These are phyloP conservation scores for Apodemus sylvaticus DNA, from an alignment of 2,113 vertebrate genomes.

Conservation along the genomic window DNA sequence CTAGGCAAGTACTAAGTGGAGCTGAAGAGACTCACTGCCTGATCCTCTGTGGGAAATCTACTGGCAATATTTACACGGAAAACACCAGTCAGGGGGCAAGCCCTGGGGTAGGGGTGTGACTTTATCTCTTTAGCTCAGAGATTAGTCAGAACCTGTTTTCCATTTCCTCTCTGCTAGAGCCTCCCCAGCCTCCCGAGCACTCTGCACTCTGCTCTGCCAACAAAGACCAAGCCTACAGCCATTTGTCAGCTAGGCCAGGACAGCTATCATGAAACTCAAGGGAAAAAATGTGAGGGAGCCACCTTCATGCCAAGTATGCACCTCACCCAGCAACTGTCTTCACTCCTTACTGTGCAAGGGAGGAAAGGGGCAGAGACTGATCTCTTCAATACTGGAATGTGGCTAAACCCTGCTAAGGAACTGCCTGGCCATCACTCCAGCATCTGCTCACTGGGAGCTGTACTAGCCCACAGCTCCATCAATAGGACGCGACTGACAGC, in stretches of 20 bases:
- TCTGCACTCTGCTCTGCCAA: background rate
- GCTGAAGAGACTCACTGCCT: background rate
- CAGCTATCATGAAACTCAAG: background rate
- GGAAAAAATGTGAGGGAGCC: constrained; percentile 7
- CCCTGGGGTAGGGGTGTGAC: background rate
- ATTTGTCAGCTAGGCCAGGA: background rate
- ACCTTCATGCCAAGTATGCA: background rate
- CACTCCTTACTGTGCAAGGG: background rate
- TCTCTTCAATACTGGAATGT: background rate
- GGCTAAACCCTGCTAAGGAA: background rate
- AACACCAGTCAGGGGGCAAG: background rate
- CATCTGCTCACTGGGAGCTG: background rate
- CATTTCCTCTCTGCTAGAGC: background rate
- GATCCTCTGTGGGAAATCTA: constrained; percentile 28
- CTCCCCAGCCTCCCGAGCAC: background rate
- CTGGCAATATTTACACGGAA: background rate
- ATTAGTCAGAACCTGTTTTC: constrained; percentile 7
- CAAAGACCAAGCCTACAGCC: background rate
- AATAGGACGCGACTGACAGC: background rate
- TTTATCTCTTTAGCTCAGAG: background rate
- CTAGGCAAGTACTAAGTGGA: background rate
- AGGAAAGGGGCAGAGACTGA: background rate
- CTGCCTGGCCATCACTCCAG: background rate
- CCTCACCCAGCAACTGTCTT: background rate
- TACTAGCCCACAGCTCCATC: background rate